Conservation (phyloP, 2,888 invertebrate species). For the Tolmerus cingulatus region DNA sequence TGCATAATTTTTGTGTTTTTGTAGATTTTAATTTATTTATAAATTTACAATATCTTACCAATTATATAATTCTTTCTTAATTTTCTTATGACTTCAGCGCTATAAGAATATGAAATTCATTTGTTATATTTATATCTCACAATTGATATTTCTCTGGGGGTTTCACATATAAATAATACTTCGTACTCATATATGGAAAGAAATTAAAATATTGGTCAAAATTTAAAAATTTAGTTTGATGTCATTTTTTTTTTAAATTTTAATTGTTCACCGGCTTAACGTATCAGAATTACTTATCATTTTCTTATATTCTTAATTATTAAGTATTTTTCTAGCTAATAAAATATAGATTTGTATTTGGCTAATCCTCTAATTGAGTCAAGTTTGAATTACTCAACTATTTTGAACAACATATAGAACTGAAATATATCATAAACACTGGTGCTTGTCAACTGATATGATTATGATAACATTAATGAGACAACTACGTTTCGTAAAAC, state of each 20-base stretch:
- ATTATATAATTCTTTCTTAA: constrained; percentile 28
- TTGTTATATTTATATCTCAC: constrained; percentile 45
- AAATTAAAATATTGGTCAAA: not conserved
- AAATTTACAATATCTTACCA: constrained; percentile 39
- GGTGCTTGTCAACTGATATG: not conserved
- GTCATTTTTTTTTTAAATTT: not conserved
- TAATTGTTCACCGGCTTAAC: not conserved
- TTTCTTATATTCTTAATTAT: constrained; percentile 21
- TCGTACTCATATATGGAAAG: not conserved
- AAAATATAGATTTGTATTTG: constrained; percentile 28
- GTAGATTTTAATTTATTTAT: constrained; percentile 32
- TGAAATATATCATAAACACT: not conserved
- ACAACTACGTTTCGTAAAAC: not conserved
- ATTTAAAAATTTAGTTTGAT: constrained; percentile 3
- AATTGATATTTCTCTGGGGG: constrained; percentile 29
- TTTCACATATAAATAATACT: not conserved
- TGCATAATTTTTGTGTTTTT: constrained; percentile 36
- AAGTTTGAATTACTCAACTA: not conserved
- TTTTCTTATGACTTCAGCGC: constrained; percentile 13
- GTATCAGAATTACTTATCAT: not conserved
- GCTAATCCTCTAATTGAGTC: constrained; percentile 26
- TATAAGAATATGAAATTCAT: constrained; percentile 31
- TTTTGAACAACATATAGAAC: not conserved
- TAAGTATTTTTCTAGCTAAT: constrained; percentile 42
- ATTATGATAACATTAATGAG: not conserved